Conservation (phyloP, 2,113 vertebrate genomes). For the Sclerurus mexicanus region DNA sequence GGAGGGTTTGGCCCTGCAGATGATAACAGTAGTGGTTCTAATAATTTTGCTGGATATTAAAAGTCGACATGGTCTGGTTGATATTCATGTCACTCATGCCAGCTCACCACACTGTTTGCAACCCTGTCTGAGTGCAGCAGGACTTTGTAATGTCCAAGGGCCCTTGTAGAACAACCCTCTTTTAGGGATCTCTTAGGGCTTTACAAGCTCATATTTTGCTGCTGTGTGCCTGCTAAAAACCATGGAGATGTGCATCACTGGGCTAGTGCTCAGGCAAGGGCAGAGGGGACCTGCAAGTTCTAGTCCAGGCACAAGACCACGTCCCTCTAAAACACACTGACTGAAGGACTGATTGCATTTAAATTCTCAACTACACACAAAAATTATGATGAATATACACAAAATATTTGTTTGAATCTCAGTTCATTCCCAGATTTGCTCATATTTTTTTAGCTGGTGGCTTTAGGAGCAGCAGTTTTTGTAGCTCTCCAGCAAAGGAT, state of each 20-base stretch:
- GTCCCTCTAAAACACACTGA: rapidly evolving
- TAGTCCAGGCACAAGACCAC: background rate
- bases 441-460: background rate
- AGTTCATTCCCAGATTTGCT: background rate
- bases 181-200: background rate
- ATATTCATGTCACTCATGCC: background rate
- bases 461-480: background rate
- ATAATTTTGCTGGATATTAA: background rate
- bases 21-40: background rate
- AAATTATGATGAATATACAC: background rate
- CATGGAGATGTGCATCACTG: background rate
- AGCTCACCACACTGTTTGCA: background rate
- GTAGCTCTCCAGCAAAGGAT: background rate
- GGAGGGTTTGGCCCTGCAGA: background rate
- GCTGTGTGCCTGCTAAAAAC: background rate
- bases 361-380: background rate
- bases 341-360: background rate
- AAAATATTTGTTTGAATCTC: background rate
- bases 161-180: background rate
- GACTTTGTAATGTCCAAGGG: background rate
- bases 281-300: background rate
- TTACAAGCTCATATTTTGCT: background rate
- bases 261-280: background rate
- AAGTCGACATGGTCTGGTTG: background rate
- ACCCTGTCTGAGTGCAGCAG: background rate